These are phyloP conservation scores for Ploceus nigricollis DNA, from an alignment of 2,113 vertebrate genomes.

Conservation along the genomic window DNA sequence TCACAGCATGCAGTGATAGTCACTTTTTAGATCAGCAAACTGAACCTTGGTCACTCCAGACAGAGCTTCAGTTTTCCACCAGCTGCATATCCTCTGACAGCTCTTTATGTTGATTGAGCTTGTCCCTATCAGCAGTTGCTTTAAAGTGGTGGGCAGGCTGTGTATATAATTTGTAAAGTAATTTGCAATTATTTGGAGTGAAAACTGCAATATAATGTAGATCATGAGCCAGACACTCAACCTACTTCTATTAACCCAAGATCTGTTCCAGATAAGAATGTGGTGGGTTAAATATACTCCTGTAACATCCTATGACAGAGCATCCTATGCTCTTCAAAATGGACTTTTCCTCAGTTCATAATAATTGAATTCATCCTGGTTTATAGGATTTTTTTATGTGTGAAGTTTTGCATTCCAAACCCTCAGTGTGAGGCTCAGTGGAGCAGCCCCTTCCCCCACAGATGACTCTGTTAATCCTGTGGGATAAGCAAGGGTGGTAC, in stretches of 20 bases:
- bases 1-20: background rate
- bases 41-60: background rate
- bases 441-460: background rate
- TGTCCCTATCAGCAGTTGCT: background rate
- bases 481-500: background rate
- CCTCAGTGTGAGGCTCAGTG: background rate
- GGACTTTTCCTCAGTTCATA: background rate
- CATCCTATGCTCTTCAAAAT: background rate
- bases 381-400: background rate
- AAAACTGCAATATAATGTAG: background rate
- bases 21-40: background rate
- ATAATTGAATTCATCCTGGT: background rate
- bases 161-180: background rate
- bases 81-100: background rate
- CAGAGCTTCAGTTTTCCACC: background rate
- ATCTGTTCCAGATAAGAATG: background rate
- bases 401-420: background rate
- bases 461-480: background rate
- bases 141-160: conserved; percentile 1
- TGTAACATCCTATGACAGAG: background rate
- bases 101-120: background rate
- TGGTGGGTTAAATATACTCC: background rate
- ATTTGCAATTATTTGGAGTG: background rate
- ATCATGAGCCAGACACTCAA: background rate
- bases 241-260: background rate